A percentile compares a stretch with the other conserved stretches of the same genome.
Evolutionary conservation across 2,888 invertebrate species (phyloP).

Genomic region (Epicampocera succincta): DNA sequence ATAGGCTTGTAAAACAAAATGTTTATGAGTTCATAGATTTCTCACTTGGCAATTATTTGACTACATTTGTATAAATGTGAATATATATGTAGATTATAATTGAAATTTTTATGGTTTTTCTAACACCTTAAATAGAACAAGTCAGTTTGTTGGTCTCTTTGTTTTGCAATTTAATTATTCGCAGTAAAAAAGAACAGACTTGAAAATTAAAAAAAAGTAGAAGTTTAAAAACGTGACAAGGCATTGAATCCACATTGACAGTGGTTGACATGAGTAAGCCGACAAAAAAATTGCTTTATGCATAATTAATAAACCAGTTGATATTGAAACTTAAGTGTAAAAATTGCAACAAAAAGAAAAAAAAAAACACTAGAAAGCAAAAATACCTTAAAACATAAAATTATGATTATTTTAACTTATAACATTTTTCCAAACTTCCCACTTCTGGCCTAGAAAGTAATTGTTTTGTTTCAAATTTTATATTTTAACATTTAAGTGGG

Average conservation of each 20-base stretch:
- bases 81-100: constrained; percentile 21
- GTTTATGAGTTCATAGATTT: constrained; percentile 60
- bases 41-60: constrained; percentile 20
- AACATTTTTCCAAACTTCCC: constrained; percentile 25
- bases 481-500: constrained; percentile 19
- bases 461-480: background rate
- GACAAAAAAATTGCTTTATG: constrained; percentile 51
- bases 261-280: background rate
- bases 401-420: background rate
- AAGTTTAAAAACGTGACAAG: constrained; percentile 59
- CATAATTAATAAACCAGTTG: constrained; percentile 36
- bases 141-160: background rate
- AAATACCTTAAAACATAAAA: background rate
- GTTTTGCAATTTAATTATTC: constrained; percentile 13
- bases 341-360: too few relatives aligned
- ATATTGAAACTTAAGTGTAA: constrained; percentile 13
- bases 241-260: constrained; percentile 32
- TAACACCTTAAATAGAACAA: constrained; percentile 50
- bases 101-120: constrained; percentile 45
- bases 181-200: background rate
- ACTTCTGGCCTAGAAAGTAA: constrained; percentile 48
- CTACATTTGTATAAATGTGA: too few relatives aligned
- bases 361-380: background rate
- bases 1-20: constrained; percentile 52
- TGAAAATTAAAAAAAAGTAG: constrained; percentile 21